Conservation (phyloP, 2,888 invertebrate genomes). For the Calliphora vomitoria region DNA sequence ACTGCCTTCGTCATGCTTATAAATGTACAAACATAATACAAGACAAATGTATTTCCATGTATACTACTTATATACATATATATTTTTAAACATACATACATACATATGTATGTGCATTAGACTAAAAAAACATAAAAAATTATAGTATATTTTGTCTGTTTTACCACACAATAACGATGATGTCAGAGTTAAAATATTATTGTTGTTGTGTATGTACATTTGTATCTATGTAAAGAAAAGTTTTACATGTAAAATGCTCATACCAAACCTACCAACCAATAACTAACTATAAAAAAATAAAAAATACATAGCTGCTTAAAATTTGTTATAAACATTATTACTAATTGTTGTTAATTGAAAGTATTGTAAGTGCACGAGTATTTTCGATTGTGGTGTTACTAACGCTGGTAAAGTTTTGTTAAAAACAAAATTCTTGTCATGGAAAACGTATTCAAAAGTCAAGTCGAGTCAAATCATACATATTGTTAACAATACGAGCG, state of each 20-base stretch:
- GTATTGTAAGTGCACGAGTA: neutral
- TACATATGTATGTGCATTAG: neutral
- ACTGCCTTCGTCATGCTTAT: slow-evolving; percentile 5
- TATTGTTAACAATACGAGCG: neutral
- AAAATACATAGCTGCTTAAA: neutral
- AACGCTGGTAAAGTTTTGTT: neutral
- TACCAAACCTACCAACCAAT: slow-evolving; percentile 26
- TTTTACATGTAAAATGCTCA: slow-evolving; percentile 35
- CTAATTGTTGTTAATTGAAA: slow-evolving; percentile 54
- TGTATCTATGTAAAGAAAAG: slow-evolving; percentile 14
- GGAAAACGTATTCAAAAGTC: neutral
- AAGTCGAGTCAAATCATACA: neutral
- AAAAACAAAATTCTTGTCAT: neutral
- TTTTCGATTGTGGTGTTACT: neutral
- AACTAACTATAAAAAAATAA: neutral
- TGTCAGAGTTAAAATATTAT: slow-evolving; percentile 69
- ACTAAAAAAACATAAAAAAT: slow-evolving; percentile 9
- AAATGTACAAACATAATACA: neutral
- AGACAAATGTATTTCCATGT: neutral
- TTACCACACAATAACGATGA: slow-evolving; percentile 61
- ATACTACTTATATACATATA: neutral
- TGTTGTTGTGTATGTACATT: slow-evolving; percentile 2
- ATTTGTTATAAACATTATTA: neutral
- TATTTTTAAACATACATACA: no score
- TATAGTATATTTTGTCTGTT: slow-evolving; percentile 35